Percentiles rank a stretch among this genome's conserved stretches.
Evolutionary conservation across 2,797 vertebrate species (phyloP).

Genomic region (Enoplosus armatus): DNA sequence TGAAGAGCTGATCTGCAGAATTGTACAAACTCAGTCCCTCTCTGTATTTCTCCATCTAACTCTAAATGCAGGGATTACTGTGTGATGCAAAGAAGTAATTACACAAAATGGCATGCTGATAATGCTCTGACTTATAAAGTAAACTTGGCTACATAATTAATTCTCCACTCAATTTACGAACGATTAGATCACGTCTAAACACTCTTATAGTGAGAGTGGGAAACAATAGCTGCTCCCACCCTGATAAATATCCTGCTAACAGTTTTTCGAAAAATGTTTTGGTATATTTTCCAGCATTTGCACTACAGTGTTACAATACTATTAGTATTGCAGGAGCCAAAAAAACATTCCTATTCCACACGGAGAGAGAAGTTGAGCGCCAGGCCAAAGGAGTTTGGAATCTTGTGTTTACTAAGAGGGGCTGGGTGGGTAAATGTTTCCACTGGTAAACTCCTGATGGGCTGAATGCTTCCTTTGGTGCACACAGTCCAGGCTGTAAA

Average conservation of each 20-base stretch:
- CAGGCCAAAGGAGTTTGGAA: conserved; percentile 43
- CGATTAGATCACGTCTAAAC: conserved; percentile 39
- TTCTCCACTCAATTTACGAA: conserved; percentile 38
- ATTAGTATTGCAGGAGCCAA: conserved; percentile 20
- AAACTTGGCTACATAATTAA: conserved; percentile 59
- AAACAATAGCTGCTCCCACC: conserved; percentile 49
- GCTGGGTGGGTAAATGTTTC: conserved; percentile 73
- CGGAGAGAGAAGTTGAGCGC: conserved; percentile 33
- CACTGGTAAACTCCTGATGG: conserved; percentile 71
- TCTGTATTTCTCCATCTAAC: conserved; percentile 16
- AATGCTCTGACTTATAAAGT: conserved; percentile 37
- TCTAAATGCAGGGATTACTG: conserved; percentile 22
- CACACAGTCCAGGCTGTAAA: conserved; percentile 68
- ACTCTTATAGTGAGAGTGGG: conserved; percentile 21
- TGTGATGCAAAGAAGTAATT: conserved; percentile 46
- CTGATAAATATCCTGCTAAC: conserved; percentile 68
- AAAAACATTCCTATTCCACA: conserved; percentile 25
- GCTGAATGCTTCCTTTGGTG: conserved; percentile 71
- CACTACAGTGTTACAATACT: too few species aligned
- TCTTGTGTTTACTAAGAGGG: conserved; percentile 74
- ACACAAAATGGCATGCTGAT: conserved; percentile 49
- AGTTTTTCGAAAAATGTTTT: conserved; percentile 59
- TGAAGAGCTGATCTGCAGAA: conserved; percentile 54
- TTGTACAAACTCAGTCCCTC: conserved; percentile 11
- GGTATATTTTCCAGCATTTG: conserved; percentile 56